Evolutionary conservation across 2,113 vertebrate genomes (phyloP), one percentile per base, ranked within the genome.

Genomic region (Struthidea cinerea): DNA sequence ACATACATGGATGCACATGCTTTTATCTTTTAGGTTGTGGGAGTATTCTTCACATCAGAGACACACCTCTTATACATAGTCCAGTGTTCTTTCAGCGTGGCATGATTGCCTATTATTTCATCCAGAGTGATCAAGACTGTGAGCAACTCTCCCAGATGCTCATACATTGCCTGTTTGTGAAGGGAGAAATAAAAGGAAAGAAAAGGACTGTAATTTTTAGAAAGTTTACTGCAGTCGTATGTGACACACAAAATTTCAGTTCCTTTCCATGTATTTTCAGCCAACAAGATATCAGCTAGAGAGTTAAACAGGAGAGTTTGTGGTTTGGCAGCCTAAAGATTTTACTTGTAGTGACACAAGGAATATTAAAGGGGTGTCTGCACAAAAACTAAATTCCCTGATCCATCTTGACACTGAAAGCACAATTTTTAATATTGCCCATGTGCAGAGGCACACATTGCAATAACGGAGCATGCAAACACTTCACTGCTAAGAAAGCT

Each of bases 51-150:
- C 33, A 91, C 71, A 85, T 26, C 70, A 78, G n/a, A 87, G 46
- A 88, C 96, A 89, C 42, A 99, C 99, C 99, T 99, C 98, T 99
- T 99, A 96, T 99, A 99, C 99, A 99, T 99, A 91, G 99, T 99
- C 99, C 99, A 99, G 96, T 99, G 99, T 83, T 99, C 99, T 96
- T 99, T 99, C 64, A 99, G 96, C 0, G 99, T 99, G 84, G 98
- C 94, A 33, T 99, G 99, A 97, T 99, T 99, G 94, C 99, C 99
- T 97, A 99, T 98, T 76, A 99, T 99, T 97, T 99, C 99, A 98
- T 99, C 99, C 71, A 99, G 96, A 11, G 99, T 99, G 60, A 99
- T 98, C 89, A 99, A 95, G 69, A 99, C 98, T 76, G 98, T 97
- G 9, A 99, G 97, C 93, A 99, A 89, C 79, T 99, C 99, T 68